Evolutionary conservation across 92 coral and sea anemone species (phyloP).

Genomic region (Zoanthus sansibaricus): DNA sequence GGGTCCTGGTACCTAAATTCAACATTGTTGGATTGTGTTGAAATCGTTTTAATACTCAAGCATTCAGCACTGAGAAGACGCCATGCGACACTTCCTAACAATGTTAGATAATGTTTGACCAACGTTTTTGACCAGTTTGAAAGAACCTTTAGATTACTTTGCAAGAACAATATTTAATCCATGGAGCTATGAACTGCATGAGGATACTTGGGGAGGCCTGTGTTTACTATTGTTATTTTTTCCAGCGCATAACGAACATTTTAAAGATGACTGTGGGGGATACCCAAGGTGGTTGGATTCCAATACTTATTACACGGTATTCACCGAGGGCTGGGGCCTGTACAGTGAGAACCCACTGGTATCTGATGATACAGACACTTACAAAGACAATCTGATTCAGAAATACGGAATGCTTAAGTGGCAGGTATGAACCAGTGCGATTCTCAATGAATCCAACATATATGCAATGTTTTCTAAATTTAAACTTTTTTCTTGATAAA

Average conservation of each 20-base stretch:
- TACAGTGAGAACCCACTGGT: constrained; percentile 85
- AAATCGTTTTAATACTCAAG: too few species aligned
- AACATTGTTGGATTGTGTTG: too few species aligned
- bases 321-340: constrained; percentile 87
- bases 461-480: background rate
- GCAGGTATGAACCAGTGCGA: constrained; percentile 70
- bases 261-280: constrained; percentile 82
- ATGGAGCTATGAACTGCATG: background rate
- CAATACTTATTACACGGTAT: constrained; percentile 74
- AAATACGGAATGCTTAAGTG: constrained; percentile 88
- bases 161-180: background rate
- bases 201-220: background rate
- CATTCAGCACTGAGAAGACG: too few species aligned
- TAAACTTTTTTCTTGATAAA: too few species aligned
- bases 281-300: constrained; percentile 76
- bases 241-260: constrained; percentile 74
- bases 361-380: constrained; percentile 73
- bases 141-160: background rate
- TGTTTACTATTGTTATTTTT: background rate
- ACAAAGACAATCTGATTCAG: constrained; percentile 69
- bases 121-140: too few species aligned
- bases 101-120: too few species aligned
- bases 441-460: background rate
- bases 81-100: too few species aligned
- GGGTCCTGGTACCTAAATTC: too few species aligned